Conservation (phyloP, 2,888 invertebrate genomes). For the Cynaeus angustus region DNA sequence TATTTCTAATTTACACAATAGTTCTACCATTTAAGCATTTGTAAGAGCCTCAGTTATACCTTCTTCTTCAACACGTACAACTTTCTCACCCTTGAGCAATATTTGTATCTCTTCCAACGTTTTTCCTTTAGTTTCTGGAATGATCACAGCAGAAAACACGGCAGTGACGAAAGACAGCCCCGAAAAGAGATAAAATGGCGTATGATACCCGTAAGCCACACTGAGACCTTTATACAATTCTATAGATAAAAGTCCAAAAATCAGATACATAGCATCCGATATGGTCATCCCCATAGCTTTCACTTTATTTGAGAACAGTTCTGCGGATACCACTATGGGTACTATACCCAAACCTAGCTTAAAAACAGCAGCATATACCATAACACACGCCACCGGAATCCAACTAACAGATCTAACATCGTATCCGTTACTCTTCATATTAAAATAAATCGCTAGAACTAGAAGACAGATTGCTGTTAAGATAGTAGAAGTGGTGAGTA, state of each 20-base stretch:
- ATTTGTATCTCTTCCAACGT: conserved; percentile 64
- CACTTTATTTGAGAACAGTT: conserved; percentile 68
- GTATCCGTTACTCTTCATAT: conserved; percentile 60
- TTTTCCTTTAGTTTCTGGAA: conserved; percentile 65
- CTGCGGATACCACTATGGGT: conserved; percentile 69
- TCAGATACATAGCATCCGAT: conserved; percentile 57
- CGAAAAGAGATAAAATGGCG: conserved; percentile 60
- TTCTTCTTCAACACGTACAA: conserved; percentile 8
- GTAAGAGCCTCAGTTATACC: conserved; percentile 10
- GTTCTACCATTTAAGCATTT: not conserved
- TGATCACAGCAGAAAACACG: conserved; percentile 54
- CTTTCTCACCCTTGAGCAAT: conserved; percentile 58
- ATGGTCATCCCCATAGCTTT: conserved; percentile 67
- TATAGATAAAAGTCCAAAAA: conserved; percentile 56
- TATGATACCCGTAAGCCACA: conserved; percentile 55
- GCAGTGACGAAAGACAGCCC: conserved; percentile 55
- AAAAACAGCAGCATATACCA: conserved; percentile 67
- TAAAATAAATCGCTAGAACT: conserved; percentile 66
- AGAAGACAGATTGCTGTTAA: conserved; percentile 65
- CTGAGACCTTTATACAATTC: conserved; percentile 57
- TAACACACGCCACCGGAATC: conserved; percentile 67
- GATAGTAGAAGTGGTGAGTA: conserved; percentile 64
- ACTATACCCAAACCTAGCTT: conserved; percentile 68
- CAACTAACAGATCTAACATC: conserved; percentile 65
- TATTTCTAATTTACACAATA: too few relatives aligned